Evolutionary conservation across 2,797 vertebrate genomes (phyloP).

Genomic region (Hydrolagus colliei): DNA sequence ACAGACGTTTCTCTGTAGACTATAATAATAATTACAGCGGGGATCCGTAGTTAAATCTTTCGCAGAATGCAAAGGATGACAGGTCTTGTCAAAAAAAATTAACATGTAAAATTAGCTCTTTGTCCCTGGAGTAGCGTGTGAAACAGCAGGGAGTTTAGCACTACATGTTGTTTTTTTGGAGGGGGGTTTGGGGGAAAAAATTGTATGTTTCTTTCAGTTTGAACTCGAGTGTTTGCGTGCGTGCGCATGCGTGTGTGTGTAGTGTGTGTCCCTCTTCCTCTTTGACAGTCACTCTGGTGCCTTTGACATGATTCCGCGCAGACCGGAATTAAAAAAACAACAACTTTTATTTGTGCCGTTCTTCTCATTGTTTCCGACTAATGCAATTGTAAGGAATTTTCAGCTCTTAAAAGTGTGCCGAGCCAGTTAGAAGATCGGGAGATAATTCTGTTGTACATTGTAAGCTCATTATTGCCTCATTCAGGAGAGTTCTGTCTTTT

Average conservation of each 20-base stretch:
- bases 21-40: slow-evolving; percentile 52
- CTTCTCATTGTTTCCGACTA: neutral
- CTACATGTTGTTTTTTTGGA: slow-evolving; percentile 52
- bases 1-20: slow-evolving; percentile 49
- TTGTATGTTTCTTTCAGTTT: slow-evolving; percentile 57
- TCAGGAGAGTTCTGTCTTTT: no score
- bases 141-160: slow-evolving; percentile 55
- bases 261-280: neutral
- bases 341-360: neutral
- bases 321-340: neutral
- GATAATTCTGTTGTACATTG: no score
- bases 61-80: slow-evolving; percentile 64
- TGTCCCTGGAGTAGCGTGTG: slow-evolving; percentile 39
- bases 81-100: slow-evolving; percentile 48
- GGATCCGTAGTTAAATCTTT: slow-evolving; percentile 52
- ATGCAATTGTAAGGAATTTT: no score
- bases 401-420: neutral
- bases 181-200: neutral
- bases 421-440: neutral
- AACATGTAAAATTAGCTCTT: slow-evolving; percentile 68
- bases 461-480: neutral
- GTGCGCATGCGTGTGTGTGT: slow-evolving; percentile 39
- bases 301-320: neutral
- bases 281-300: neutral
- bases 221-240: slow-evolving; percentile 39